Evolutionary conservation across 2,888 invertebrate species (phyloP).

Genomic region (Agriopis leucophaearia): DNA sequence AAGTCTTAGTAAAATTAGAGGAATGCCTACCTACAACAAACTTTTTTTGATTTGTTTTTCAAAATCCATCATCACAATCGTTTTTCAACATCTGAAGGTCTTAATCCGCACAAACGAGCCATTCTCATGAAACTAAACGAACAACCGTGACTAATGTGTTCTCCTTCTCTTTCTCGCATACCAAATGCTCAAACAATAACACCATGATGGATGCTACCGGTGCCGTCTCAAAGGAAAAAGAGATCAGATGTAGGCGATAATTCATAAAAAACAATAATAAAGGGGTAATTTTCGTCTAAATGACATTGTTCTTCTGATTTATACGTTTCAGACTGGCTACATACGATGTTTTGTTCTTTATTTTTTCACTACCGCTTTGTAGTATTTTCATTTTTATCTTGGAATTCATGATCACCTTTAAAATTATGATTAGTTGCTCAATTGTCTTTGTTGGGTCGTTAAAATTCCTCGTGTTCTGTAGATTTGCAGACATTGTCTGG

Average conservation of each 20-base stretch:
- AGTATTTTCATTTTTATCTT: slow-evolving; percentile 43
- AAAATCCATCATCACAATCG: slow-evolving; percentile 46
- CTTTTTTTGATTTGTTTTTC: slow-evolving; percentile 19
- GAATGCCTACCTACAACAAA: not conserved
- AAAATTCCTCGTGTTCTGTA: slow-evolving; percentile 38
- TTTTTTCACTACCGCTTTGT: slow-evolving; percentile 40
- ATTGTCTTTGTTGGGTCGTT: slow-evolving; percentile 45
- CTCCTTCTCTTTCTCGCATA: slow-evolving; percentile 57
- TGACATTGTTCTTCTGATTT: slow-evolving; percentile 69
- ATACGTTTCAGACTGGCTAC: slow-evolving; percentile 57
- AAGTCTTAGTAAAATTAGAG: not conserved
- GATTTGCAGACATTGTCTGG: slow-evolving; percentile 37
- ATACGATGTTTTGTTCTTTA: slow-evolving; percentile 33
- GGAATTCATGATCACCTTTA: slow-evolving; percentile 43
- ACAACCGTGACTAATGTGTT: slow-evolving; percentile 72
- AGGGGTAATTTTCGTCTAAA: slow-evolving; percentile 66
- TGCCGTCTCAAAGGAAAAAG: slow-evolving; percentile 72
- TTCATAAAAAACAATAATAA: slow-evolving; percentile 80
- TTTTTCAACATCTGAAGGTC: slow-evolving; percentile 51
- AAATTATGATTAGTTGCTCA: slow-evolving; percentile 47
- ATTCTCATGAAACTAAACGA: slow-evolving; percentile 68
- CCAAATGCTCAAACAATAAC: slow-evolving; percentile 71
- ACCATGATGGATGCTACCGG: slow-evolving; percentile 78
- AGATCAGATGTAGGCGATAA: slow-evolving; percentile 76
- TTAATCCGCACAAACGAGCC: slow-evolving; percentile 69